Conservation (phyloP, 1,140 invertebrate species). For the Rhyzopertha dominica region DNA sequence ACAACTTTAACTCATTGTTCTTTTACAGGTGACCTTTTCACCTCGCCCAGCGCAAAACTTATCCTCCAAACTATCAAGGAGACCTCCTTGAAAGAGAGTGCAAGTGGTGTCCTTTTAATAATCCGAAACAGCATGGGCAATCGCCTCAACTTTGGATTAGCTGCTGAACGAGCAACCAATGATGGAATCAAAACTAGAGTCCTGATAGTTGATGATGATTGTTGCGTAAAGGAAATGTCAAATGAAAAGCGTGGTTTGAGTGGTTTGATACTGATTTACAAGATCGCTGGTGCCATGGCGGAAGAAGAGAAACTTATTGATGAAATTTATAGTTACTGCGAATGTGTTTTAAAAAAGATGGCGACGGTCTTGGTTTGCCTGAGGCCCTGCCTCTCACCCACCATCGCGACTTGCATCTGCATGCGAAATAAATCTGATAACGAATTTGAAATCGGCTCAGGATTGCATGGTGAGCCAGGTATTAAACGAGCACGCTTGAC, state of each 20-base stretch:
- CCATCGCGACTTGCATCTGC: conserved; percentile 9
- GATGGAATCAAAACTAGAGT: conserved; percentile 32
- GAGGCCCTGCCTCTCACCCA: conserved; percentile 15
- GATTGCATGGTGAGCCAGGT: conserved; percentile 63
- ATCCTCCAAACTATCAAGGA: conserved; percentile 51
- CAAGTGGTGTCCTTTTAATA: conserved; percentile 37
- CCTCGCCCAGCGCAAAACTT: conserved; percentile 49
- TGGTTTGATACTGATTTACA: conserved; percentile 57
- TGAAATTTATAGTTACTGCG: conserved; percentile 43
- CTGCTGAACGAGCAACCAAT: conserved; percentile 37
- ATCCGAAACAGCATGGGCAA: conserved; percentile 31
- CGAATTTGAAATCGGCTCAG: conserved; percentile 60
- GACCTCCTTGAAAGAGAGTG: conserved; percentile 38
- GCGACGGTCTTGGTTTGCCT: conserved; percentile 34
- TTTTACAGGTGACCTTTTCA: conserved; percentile 38
- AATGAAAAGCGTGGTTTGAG: conserved; percentile 53
- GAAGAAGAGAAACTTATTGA: no score
- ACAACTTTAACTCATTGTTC: no score
- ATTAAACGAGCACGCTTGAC: conserved; percentile 40
- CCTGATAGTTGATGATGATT: conserved; percentile 33
- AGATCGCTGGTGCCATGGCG: conserved; percentile 65
- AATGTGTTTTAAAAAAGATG: conserved; percentile 30
- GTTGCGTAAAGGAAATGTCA: conserved; percentile 14
- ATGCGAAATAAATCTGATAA: conserved; percentile 34
- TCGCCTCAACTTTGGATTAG: conserved; percentile 40